Percentiles rank a stretch among this genome's conserved stretches.
These are phyloP conservation scores for Uloborus plumipes DNA, from an alignment of 2,888 invertebrate genomes.

Conservation along the genomic window DNA sequence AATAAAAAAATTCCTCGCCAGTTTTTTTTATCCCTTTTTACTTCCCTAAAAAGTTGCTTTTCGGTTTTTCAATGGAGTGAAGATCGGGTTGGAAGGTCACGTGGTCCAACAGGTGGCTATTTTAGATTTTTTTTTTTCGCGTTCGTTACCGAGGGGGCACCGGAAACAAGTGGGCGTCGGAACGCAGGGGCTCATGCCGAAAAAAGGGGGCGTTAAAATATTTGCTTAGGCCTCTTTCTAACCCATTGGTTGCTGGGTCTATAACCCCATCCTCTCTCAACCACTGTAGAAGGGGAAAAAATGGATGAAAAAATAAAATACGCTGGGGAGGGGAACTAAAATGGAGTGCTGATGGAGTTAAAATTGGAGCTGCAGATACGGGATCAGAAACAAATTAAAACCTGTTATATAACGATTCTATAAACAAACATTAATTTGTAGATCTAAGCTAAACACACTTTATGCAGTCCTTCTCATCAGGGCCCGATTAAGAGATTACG, in stretches of 20 bases:
- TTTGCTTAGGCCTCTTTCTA: constrained; percentile 46
- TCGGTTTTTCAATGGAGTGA: constrained; percentile 48
- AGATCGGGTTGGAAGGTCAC: constrained; percentile 57
- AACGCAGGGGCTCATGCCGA: constrained; percentile 30
- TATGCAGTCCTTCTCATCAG: too few relatives aligned
- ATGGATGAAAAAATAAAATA: constrained; percentile 8
- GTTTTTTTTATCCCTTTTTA: constrained; percentile 19
- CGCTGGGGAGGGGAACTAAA: neutral
- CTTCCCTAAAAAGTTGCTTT: constrained; percentile 36
- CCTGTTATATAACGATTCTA: too few relatives aligned
- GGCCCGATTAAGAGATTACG: too few relatives aligned
- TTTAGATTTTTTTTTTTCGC: constrained; percentile 19
- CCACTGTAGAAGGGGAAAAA: constrained; percentile 6
- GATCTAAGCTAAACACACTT: too few relatives aligned
- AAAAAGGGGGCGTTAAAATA: constrained; percentile 50
- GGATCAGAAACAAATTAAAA: too few relatives aligned
- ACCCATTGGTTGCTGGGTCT: constrained; percentile 46
- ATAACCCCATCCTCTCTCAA: constrained; percentile 58
- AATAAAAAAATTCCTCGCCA: constrained; percentile 14
- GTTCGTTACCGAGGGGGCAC: constrained; percentile 13
- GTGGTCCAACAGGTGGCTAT: constrained; percentile 58
- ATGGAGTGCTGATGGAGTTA: constrained; percentile 33
- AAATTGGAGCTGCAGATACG: constrained; percentile 13
- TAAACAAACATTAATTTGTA: too few relatives aligned
- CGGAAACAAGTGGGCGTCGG: constrained; percentile 60